Conservation (phyloP, 2,797 vertebrate genomes). For the Sebastes reedi region DNA sequence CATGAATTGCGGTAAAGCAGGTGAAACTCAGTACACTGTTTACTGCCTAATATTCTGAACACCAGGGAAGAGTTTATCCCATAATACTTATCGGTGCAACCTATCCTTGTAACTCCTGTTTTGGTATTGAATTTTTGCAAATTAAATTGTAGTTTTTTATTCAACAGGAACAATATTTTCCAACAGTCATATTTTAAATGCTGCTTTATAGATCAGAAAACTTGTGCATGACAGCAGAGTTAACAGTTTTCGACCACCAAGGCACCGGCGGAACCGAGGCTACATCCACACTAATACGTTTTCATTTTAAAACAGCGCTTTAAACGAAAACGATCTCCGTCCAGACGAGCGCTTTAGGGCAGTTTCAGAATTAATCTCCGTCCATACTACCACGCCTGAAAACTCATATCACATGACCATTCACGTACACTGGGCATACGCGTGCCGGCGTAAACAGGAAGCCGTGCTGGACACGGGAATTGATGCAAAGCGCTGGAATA, state of each 20-base stretch:
- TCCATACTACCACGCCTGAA: too few relatives aligned
- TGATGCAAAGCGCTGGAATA: too few relatives aligned
- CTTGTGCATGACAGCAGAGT: constrained; percentile 1
- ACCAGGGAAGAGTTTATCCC: neutral
- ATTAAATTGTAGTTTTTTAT: neutral
- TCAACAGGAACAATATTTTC: neutral
- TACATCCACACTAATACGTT: too few relatives aligned
- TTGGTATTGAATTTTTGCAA: neutral
- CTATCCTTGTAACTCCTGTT: neutral
- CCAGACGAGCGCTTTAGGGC: too few relatives aligned
- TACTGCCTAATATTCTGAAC: neutral
- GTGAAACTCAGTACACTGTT: neutral
- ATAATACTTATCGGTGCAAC: neutral
- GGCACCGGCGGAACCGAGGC: neutral
- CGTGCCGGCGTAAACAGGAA: too few relatives aligned
- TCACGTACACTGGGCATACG: too few relatives aligned
- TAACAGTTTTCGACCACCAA: neutral
- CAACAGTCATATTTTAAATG: neutral
- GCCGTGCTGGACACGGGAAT: too few relatives aligned
- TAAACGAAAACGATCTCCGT: too few relatives aligned
- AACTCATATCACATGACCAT: too few relatives aligned
- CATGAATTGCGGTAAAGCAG: neutral
- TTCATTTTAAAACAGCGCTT: too few relatives aligned
- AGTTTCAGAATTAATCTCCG: too few relatives aligned
- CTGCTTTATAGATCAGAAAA: neutral